phyloP scores from a whole-genome alignment of 2,113 vertebrate species.

The Megalops atlanticus region DNA sequence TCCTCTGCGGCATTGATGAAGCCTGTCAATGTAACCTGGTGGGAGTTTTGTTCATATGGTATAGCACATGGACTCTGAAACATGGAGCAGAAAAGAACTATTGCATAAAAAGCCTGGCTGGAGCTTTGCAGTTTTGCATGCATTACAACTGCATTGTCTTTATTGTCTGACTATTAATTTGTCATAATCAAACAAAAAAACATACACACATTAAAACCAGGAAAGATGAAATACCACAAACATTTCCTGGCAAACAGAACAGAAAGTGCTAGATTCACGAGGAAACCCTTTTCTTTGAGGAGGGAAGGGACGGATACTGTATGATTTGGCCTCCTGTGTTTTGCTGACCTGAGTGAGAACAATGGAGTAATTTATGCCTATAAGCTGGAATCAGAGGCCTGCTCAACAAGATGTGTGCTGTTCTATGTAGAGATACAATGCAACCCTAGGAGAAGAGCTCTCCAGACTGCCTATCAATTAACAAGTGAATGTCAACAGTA shows the following conservation, averaged over 20 bases:
- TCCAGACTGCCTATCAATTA: slow-evolving; percentile 45
- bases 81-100: background rate
- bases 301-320: slow-evolving; percentile 18
- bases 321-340: slow-evolving; percentile 20
- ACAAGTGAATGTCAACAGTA: slow-evolving; percentile 46
- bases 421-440: slow-evolving; percentile 32
- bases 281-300: background rate
- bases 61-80: background rate
- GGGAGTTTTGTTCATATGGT: slow-evolving; percentile 19
- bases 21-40: slow-evolving; percentile 14
- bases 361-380: slow-evolving; percentile 29
- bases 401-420: slow-evolving; percentile 17
- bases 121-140: background rate
- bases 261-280: background rate
- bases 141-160: background rate
- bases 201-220: background rate
- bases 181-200: too few relatives aligned
- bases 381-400: slow-evolving; percentile 1
- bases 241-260: background rate
- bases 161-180: background rate
- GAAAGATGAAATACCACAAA: background rate
- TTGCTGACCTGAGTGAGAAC: slow-evolving; percentile 32
- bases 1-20: slow-evolving; percentile 13
- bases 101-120: slow-evolving; percentile 11
- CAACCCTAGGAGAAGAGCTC: slow-evolving; percentile 23